Percentiles rank a stretch among this genome's conserved stretches.
Conservation (phyloP, 2,797 vertebrate genomes). For the Aulostomus chinensis region DNA sequence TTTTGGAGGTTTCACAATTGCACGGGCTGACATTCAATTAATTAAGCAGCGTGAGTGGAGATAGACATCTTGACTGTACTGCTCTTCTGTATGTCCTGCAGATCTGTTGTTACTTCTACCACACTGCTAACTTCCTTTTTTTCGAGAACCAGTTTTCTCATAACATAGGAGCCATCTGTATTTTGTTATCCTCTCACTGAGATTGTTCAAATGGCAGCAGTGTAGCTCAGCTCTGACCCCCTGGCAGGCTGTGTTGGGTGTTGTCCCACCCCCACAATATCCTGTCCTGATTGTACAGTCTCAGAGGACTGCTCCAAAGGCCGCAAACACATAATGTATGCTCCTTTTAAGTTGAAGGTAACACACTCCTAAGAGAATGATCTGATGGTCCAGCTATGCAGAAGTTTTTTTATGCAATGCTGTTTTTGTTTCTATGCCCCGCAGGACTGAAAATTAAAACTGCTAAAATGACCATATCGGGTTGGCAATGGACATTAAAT, state of each 20-base stretch:
- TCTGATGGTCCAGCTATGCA: background rate
- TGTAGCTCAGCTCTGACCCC: constrained; percentile 31
- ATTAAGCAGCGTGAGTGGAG: no score
- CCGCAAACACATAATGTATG: background rate
- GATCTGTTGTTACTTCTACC: no score
- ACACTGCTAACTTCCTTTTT: no score
- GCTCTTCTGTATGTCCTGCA: no score
- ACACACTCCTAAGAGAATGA: background rate
- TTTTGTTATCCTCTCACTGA: constrained; percentile 4
- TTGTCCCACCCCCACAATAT: constrained; percentile 26
- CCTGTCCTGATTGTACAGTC: background rate
- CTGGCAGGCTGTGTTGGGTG: background rate
- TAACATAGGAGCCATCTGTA: constrained; percentile 2
- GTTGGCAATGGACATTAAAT: no score
- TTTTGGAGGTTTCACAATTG: no score
- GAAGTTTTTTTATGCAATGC: background rate
- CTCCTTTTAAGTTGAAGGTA: background rate
- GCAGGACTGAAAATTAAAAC: no score
- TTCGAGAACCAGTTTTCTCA: no score
- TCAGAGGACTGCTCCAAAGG: constrained; percentile 2
- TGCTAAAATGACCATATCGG: no score
- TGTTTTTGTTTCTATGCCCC: background rate
- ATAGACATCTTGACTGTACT: no score
- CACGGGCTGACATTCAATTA: no score
- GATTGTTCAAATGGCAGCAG: constrained; percentile 36